Conservation (phyloP, 37 sponge, comb jelly and placozoan species). For the Aplysina aerophoba region DNA sequence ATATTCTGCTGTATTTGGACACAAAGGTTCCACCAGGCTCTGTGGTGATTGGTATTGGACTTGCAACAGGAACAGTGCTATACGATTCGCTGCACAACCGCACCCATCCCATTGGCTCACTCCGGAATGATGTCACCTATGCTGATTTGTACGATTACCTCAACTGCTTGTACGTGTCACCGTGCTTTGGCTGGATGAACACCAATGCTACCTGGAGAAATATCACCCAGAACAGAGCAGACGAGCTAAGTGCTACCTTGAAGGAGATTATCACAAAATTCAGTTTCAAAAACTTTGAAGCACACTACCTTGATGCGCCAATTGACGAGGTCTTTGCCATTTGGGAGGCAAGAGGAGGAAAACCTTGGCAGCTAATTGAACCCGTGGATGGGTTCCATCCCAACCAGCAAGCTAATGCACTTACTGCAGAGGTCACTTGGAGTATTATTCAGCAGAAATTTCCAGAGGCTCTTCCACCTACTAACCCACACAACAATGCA, state of each 20-base stretch:
- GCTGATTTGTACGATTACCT: conserved; percentile 81
- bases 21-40: conserved; percentile 66
- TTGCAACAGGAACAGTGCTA: conserved; percentile 87
- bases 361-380: conserved; percentile 86
- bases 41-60: conserved; percentile 65
- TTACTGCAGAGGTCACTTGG: conserved; percentile 70
- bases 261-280: conserved; percentile 54
- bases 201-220: conserved; percentile 87
- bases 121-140: conserved; percentile 83
- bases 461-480: conserved; percentile 72
- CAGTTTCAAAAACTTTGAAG: conserved; percentile 73
- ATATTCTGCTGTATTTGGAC: conserved; percentile 75
- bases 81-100: conserved; percentile 75
- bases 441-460: conserved; percentile 32
- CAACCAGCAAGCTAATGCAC: conserved; percentile 72
- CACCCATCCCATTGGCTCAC: conserved; percentile 83
- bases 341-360: conserved; percentile 73
- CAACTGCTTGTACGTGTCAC: conserved; percentile 88
- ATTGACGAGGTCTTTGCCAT: conserved; percentile 42
- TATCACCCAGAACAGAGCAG: conserved; percentile 75
- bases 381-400: conserved; percentile 97
- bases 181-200: conserved; percentile 96
- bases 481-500: conserved; percentile 80
- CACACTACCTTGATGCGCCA: conserved; percentile 69
- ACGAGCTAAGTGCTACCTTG: conserved; percentile 68